A percentile compares a stretch with the other conserved stretches of the same genome.
These are phyloP conservation scores for Antigone vipio DNA, from an alignment of 2,113 vertebrate genomes.

Conservation along the genomic window DNA sequence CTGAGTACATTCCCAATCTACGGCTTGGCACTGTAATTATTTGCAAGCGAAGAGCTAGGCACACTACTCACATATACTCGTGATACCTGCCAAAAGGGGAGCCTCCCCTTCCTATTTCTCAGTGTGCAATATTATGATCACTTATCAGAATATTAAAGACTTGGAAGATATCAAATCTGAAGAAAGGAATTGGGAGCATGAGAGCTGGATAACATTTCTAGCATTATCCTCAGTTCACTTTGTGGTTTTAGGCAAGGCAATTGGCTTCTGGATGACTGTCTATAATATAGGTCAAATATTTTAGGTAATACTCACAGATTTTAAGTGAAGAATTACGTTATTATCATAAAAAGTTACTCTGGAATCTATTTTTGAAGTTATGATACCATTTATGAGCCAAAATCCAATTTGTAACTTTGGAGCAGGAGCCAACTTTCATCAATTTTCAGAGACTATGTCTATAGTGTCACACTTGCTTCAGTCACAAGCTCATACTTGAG, in stretches of 20 bases:
- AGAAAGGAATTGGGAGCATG: not conserved
- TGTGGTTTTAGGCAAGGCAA: not conserved
- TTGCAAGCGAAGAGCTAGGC: not conserved
- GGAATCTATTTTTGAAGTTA: not conserved
- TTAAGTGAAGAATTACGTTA: not conserved
- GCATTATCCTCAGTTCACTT: not conserved
- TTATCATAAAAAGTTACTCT: not conserved
- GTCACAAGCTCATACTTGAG: not conserved
- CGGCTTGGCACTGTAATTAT: not conserved
- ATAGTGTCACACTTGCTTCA: not conserved
- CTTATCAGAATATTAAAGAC: not conserved
- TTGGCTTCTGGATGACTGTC: not conserved
- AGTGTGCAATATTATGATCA: not conserved
- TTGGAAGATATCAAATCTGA: not conserved
- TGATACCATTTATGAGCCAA: not conserved
- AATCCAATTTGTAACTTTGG: not conserved
- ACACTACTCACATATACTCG: fast-evolving
- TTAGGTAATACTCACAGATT: not conserved
- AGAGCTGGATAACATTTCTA: not conserved
- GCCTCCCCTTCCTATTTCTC: not conserved
- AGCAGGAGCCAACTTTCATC: not conserved
- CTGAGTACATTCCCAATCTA: not conserved
- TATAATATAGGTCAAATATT: not conserved
- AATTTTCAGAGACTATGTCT: not conserved
- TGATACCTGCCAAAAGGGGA: not conserved